A percentile compares a stretch with the other conserved stretches of the same genome.
phyloP scores from a whole-genome alignment of 1,140 invertebrate species.

The Eupristina koningsbergeri region DNA sequence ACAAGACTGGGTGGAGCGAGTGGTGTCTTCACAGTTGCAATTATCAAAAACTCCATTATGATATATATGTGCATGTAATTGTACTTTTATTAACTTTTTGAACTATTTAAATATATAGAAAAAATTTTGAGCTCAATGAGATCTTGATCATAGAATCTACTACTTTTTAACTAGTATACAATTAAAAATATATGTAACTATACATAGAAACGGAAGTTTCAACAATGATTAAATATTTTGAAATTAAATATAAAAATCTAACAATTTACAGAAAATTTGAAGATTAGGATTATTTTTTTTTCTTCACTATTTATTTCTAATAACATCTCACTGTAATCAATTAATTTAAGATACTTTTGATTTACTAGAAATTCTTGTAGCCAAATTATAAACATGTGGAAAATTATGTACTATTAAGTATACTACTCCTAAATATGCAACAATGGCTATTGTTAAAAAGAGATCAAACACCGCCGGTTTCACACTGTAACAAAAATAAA shows the following conservation, averaged over 20 bases:
- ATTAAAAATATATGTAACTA: slow-evolving; percentile 10
- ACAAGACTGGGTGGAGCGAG: too few relatives aligned
- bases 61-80: background rate
- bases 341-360: slow-evolving; percentile 63
- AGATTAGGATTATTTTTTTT: slow-evolving; percentile 5
- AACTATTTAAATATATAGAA: slow-evolving; percentile 18
- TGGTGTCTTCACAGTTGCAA: too few relatives aligned
- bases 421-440: slow-evolving; percentile 84
- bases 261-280: background rate
- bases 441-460: slow-evolving; percentile 89
- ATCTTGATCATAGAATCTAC: slow-evolving; percentile 38
- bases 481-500: slow-evolving; percentile 80
- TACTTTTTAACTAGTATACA: slow-evolving; percentile 21
- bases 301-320: background rate
- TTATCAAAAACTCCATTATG: too few relatives aligned
- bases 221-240: background rate
- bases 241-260: background rate
- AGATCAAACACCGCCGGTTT: slow-evolving; percentile 98
- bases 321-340: background rate
- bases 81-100: background rate
- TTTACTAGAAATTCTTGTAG: slow-evolving; percentile 65
- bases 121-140: slow-evolving; percentile 19
- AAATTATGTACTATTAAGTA: slow-evolving; percentile 88
- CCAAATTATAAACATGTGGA: slow-evolving; percentile 69
- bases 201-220: background rate